phyloP scores from a whole-genome alignment of 2,113 vertebrate species.

The Ursus arctos region DNA sequence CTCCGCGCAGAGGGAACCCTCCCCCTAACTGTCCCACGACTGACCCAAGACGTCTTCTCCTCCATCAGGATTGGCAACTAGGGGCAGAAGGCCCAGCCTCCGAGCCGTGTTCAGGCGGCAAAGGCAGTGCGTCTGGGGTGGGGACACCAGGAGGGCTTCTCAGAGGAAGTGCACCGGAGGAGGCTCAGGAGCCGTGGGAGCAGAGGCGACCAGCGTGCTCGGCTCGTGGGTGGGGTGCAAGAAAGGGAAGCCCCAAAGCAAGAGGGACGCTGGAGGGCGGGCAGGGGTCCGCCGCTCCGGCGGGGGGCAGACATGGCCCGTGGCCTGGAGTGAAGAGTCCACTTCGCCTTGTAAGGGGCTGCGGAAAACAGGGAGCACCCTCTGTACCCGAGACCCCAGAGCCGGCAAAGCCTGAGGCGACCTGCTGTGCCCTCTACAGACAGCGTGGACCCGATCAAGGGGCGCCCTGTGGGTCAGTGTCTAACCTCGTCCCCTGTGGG shows the following conservation, averaged over 20 bases:
- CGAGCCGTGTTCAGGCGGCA: background rate
- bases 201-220: background rate
- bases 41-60: background rate
- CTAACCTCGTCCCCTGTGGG: background rate
- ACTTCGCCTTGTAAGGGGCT: background rate
- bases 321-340: background rate
- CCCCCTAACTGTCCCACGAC: background rate
- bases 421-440: background rate
- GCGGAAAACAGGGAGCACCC: background rate
- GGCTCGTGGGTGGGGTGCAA: background rate
- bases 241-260: background rate
- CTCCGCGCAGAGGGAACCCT: background rate
- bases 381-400: background rate
- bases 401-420: background rate
- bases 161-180: background rate
- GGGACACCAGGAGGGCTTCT: background rate
- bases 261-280: accelerated
- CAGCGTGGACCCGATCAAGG: accelerated
- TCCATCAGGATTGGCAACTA: background rate
- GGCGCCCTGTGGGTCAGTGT: accelerated
- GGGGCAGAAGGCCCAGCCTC: too few relatives aligned
- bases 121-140: background rate
- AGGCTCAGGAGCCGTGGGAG: background rate
- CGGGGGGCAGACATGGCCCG: background rate
- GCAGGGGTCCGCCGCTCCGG: background rate